These are phyloP conservation scores for Cremastinae sp. DNA, from an alignment of 2,888 invertebrate species.

Conservation along the genomic window DNA sequence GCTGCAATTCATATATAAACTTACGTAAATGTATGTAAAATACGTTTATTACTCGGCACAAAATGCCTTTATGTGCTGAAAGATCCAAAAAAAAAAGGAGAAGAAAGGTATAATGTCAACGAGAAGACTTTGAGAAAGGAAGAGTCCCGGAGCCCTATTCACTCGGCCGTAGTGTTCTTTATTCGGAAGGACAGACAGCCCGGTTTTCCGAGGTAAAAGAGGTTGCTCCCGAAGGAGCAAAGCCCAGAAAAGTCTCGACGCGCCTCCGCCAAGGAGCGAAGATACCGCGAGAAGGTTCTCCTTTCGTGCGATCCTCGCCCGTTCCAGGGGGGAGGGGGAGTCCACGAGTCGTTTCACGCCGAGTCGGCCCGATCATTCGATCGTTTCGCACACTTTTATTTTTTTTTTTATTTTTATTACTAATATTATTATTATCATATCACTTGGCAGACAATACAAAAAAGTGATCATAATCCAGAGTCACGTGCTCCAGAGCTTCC, in stretches of 20 bases:
- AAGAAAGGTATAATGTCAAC: not conserved
- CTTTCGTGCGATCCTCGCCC: not conserved
- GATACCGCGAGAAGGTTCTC: slow-evolving; percentile 16
- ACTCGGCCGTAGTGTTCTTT: slow-evolving; percentile 14
- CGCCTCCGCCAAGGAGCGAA: not conserved
- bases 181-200: slow-evolving; percentile 28
- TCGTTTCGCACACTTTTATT: too few species aligned
- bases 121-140: slow-evolving; percentile 8
- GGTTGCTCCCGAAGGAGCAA: slow-evolving; percentile 49
- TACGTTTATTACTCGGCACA: too few species aligned
- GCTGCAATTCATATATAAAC: too few species aligned
- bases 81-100: slow-evolving; percentile 2
- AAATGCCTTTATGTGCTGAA: too few species aligned
- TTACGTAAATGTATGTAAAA: too few species aligned
- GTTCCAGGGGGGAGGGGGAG: too few species aligned
- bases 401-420: not conserved
- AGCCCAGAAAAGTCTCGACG: slow-evolving; percentile 22
- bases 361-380: not conserved
- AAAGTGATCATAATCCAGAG: not conserved
- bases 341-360: slow-evolving; percentile 8
- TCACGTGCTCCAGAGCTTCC: not conserved
- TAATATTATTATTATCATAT: too few species aligned
- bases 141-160: slow-evolving; percentile 22
- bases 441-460: not conserved
- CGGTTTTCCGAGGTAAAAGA: slow-evolving; percentile 40